These are phyloP conservation scores for Strix uralensis DNA, from an alignment of 2,113 vertebrate species.

Conservation along the genomic window DNA sequence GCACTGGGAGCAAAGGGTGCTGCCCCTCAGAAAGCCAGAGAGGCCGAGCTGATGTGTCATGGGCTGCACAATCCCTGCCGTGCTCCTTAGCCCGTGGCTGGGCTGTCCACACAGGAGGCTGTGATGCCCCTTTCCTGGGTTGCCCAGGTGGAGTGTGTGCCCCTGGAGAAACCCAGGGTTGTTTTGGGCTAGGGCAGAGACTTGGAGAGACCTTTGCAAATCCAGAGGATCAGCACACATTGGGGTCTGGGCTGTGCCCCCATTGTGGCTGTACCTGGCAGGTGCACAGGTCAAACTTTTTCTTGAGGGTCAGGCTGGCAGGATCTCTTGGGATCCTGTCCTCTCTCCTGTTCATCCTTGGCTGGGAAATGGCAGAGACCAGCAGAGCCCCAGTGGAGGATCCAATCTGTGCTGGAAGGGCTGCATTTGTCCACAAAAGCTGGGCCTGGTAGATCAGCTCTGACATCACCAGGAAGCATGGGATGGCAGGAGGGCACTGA, in stretches of 20 bases:
- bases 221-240: accelerated
- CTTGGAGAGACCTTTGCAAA: background rate
- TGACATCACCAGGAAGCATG: accelerated
- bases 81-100: background rate
- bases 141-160: background rate
- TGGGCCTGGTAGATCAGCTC: background rate
- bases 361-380: background rate
- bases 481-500: background rate
- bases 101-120: background rate
- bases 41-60: background rate
- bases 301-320: background rate
- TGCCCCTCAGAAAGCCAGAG: background rate
- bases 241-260: background rate
- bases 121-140: background rate
- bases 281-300: background rate
- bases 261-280: background rate
- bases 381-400: background rate
- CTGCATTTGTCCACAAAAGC: background rate
- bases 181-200: background rate
- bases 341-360: background rate
- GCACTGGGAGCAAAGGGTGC: background rate
- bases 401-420: background rate
- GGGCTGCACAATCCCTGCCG: background rate
- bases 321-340: background rate
- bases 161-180: background rate